These are phyloP conservation scores for Spizaetus ornatus DNA, from an alignment of 2,113 vertebrate species.

Conservation along the genomic window DNA sequence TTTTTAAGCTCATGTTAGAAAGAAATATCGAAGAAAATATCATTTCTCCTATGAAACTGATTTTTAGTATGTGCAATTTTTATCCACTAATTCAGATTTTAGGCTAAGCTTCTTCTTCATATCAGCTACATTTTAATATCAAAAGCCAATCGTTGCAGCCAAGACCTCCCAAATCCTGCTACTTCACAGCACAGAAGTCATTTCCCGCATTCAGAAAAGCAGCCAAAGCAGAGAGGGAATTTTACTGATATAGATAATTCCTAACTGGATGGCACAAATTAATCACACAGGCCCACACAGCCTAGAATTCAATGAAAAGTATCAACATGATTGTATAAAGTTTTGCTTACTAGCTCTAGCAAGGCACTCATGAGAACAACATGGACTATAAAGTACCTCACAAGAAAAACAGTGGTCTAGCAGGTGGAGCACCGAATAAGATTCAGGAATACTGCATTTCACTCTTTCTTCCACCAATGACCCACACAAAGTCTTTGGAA, in stretches of 20 bases:
- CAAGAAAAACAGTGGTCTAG: not conserved
- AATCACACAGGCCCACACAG: not conserved
- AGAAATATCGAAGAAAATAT: not conserved
- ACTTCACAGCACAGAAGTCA: not conserved
- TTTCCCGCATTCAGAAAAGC: not conserved
- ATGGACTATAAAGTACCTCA: not conserved
- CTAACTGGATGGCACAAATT: not conserved
- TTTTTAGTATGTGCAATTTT: not conserved
- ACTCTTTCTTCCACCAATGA: not conserved
- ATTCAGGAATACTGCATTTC: not conserved
- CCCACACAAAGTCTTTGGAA: not conserved
- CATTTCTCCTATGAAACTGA: not conserved
- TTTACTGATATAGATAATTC: not conserved
- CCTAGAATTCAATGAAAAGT: not conserved
- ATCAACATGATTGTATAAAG: not conserved
- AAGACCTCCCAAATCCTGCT: not conserved
- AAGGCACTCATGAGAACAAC: not conserved
- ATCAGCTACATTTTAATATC: not conserved
- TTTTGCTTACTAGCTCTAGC: not conserved
- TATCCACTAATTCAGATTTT: not conserved
- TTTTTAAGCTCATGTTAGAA: not conserved
- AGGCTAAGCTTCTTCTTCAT: not conserved
- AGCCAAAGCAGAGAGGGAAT: not conserved
- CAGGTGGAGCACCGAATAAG: not conserved
- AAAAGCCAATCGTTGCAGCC: not conserved